phyloP scores from a whole-genome alignment of 2,113 vertebrate species.

The Crotalus horridus region DNA sequence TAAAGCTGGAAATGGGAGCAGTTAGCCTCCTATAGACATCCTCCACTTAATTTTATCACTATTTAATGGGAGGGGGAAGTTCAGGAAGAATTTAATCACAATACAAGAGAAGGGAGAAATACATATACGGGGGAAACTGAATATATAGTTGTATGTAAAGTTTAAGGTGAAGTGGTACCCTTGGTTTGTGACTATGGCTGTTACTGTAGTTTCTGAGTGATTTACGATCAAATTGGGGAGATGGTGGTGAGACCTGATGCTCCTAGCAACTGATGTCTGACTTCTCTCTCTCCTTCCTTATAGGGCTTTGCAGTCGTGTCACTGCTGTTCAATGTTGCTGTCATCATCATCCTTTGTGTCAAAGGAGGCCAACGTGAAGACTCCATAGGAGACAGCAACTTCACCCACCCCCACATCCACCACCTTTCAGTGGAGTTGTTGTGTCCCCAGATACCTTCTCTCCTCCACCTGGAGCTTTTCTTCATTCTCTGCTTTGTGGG shows the following conservation, averaged over 20 bases:
- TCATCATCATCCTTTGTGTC: constrained; percentile 55
- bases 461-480: constrained; percentile 56
- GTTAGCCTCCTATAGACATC: not conserved
- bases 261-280: not conserved
- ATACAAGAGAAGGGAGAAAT: not conserved
- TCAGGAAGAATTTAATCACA: not conserved
- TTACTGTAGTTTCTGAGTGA: not conserved
- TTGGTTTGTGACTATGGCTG: not conserved
- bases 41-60: not conserved
- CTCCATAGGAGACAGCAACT: not conserved
- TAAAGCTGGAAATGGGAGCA: not conserved
- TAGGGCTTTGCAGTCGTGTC: constrained; percentile 49
- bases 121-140: not conserved
- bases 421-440: rapidly evolving
- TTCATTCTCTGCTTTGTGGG: constrained; percentile 56
- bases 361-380: not conserved
- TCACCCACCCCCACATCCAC: not conserved
- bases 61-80: not conserved
- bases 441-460: not conserved
- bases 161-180: not conserved
- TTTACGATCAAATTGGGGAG: not conserved
- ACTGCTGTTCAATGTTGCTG: constrained; percentile 48
- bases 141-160: not conserved
- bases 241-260: not conserved
- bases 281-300: constrained; percentile 14